These are phyloP conservation scores for Otocyon megalotis DNA, from an alignment of 2,113 vertebrate genomes.

Conservation along the genomic window DNA sequence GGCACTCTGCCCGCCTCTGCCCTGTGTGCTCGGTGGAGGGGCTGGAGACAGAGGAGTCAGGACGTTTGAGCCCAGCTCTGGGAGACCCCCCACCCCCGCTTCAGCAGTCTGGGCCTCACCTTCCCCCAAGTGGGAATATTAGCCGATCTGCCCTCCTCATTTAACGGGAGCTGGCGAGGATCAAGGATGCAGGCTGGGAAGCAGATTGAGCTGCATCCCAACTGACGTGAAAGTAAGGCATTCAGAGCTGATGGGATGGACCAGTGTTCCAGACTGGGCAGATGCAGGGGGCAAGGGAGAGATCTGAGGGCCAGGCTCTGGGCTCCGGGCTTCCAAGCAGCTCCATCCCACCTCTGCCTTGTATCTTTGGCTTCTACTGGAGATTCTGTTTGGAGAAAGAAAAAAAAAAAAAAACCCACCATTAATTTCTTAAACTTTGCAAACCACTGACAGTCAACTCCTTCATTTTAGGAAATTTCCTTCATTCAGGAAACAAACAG, in stretches of 20 bases:
- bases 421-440: not conserved
- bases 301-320: rapidly evolving
- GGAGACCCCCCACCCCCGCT: no score
- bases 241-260: not conserved
- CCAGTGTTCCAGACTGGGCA: not conserved
- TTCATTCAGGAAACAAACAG: not conserved
- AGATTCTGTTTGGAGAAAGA: not conserved
- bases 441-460: not conserved
- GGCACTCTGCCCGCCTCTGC: not conserved
- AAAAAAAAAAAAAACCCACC: not conserved
- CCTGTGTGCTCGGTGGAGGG: rapidly evolving
- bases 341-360: not conserved
- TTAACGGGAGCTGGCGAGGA: not conserved
- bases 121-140: not conserved
- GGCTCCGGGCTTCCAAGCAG: not conserved
- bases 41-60: not conserved
- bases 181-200: no score
- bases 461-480: not conserved
- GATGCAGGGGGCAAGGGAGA: not conserved
- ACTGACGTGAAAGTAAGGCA: not conserved
- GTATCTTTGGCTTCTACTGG: not conserved
- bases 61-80: not conserved
- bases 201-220: not conserved
- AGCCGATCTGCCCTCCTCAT: not conserved
- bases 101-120: not conserved